These are phyloP conservation scores for Sialis fuliginosa DNA, from an alignment of 2,888 invertebrate genomes.

Conservation along the genomic window DNA sequence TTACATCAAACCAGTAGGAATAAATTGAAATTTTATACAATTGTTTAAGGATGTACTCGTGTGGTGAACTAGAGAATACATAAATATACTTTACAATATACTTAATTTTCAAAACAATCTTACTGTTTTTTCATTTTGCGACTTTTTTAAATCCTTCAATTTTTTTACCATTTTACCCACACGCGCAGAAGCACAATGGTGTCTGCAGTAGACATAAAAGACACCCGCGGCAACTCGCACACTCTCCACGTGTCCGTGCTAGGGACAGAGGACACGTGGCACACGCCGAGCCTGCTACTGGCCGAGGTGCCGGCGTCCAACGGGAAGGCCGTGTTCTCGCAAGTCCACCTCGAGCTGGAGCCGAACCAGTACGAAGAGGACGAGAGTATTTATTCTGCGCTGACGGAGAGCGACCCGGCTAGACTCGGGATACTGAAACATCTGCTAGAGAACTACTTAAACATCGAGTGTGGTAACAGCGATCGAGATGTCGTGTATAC, in stretches of 20 bases:
- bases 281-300: slow-evolving; percentile 62
- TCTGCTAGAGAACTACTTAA: slow-evolving; percentile 50
- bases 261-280: slow-evolving; percentile 75
- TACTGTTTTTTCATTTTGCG: no score
- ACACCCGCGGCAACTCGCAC: slow-evolving; percentile 36
- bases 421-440: slow-evolving; percentile 63
- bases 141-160: no score
- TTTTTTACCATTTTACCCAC: no score
- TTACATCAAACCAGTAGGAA: no score
- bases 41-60: no score
- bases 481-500: slow-evolving; percentile 28
- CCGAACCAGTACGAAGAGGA: slow-evolving; percentile 47
- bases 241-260: slow-evolving; percentile 58
- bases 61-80: no score
- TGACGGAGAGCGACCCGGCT: slow-evolving; percentile 46
- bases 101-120: no score
- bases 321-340: slow-evolving; percentile 63
- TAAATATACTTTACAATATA: no score
- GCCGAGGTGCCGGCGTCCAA: slow-evolving; percentile 43
- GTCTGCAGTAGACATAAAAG: slow-evolving; percentile 22
- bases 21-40: no score
- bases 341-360: slow-evolving; percentile 71
- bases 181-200: slow-evolving; percentile 20
- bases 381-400: slow-evolving; percentile 34
- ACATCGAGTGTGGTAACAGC: slow-evolving; percentile 35